A percentile compares a stretch with the other conserved stretches of the same genome.
Conservation (phyloP, 2,797 vertebrate genomes). For the Graptemys geographica region DNA sequence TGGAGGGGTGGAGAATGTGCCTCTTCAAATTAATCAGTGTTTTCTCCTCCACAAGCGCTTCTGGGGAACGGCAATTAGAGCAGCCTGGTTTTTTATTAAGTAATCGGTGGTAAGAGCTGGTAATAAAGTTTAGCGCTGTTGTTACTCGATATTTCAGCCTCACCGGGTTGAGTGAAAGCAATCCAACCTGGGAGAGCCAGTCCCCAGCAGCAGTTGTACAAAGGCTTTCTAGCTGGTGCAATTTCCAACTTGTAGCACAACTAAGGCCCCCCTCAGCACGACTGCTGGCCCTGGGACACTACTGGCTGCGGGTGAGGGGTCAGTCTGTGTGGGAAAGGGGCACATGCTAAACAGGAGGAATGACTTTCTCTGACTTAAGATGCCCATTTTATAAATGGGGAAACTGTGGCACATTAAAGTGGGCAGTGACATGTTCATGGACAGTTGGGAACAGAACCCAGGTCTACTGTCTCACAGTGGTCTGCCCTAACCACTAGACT, state of each 20-base stretch:
- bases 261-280: background rate
- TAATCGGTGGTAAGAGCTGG: conserved; percentile 84
- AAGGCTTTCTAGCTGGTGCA: background rate
- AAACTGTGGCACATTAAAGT: rapidly evolving
- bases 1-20: conserved; percentile 77
- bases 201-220: background rate
- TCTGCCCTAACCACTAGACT: background rate
- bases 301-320: background rate
- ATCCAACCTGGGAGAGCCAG: conserved; percentile 70
- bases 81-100: conserved; percentile 86
- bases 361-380: background rate
- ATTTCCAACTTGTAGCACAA: rapidly evolving
- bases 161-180: conserved; percentile 83
- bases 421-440: background rate
- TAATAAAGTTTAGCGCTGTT: conserved; percentile 85
- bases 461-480: too few species aligned
- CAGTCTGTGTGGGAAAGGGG: background rate
- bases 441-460: background rate
- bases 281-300: background rate
- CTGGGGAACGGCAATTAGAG: conserved; percentile 93
- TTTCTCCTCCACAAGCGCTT: conserved; percentile 83
- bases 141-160: conserved; percentile 84
- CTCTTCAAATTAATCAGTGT: conserved; percentile 80
- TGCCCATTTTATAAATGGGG: rapidly evolving
- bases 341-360: background rate